A percentile compares a stretch with the other conserved stretches of the same genome.
These are phyloP conservation scores for Pinna nobilis DNA, from an alignment of 1,140 invertebrate species.

Conservation along the genomic window DNA sequence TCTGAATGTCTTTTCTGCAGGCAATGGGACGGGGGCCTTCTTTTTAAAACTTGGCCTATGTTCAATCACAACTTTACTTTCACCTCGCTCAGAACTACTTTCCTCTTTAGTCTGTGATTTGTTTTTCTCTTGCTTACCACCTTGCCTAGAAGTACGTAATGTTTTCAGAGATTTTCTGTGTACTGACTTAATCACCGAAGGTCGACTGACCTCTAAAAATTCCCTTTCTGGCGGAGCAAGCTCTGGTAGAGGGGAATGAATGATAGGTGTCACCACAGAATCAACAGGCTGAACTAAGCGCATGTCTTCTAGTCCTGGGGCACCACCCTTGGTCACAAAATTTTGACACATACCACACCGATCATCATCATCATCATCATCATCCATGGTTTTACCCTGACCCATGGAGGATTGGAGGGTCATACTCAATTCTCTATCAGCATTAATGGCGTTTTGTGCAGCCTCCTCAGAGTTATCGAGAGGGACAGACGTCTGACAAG, in stretches of 20 bases:
- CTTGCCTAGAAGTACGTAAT: too few species aligned
- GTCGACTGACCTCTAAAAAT: constrained; percentile 53
- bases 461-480: constrained; percentile 60
- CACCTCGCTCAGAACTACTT: constrained; percentile 48
- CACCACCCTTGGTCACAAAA: constrained; percentile 15
- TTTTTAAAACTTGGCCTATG: constrained; percentile 58
- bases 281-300: constrained; percentile 28
- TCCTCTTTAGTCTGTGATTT: background rate
- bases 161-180: too few species aligned
- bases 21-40: constrained; percentile 25
- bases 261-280: constrained; percentile 20
- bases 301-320: constrained; percentile 19
- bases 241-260: constrained; percentile 40
- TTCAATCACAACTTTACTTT: constrained; percentile 60
- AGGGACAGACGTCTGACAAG: constrained; percentile 6
- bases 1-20: background rate
- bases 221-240: constrained; percentile 56
- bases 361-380: constrained; percentile 16
- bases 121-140: too few species aligned
- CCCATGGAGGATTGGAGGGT: constrained; percentile 28
- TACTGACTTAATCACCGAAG: constrained; percentile 41
- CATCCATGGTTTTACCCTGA: constrained; percentile 17
- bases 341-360: too few species aligned
- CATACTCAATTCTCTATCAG: constrained; percentile 57
- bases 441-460: constrained; percentile 61